Base-by-base conservation (phyloP, 2,888 invertebrate species). In the Troides helena region DNA sequence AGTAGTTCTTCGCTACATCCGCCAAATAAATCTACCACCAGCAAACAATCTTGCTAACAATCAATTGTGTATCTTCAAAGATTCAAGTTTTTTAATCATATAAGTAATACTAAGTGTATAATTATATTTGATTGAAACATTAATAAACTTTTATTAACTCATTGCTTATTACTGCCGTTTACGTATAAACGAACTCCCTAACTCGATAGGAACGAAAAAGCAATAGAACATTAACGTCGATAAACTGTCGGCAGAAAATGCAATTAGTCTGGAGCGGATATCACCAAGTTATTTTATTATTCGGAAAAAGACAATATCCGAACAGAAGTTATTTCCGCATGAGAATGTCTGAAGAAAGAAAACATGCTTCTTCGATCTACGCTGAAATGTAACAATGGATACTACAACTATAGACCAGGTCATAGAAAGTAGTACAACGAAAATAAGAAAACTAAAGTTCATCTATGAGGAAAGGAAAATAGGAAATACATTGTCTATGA, bases 191-290 rank as follows among this genome's bases (percentile, higher is more conserved):
- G 60, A 66, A 66, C 58, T 66, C 60, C 60, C 60, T 60, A 62
- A 68, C 59, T 64, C 58, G 50, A 63, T 36, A 23, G 39, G 18
- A 68, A 60, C 59, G 30, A 46, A 59, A 68, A 63, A 64, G 46
- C 63, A 59, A 59, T 68, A 68, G 64, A 30, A 36, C 59, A 63
- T 68, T 68, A 64, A 68, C 30, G 58, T 59, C 63, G 62, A 68
- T 68, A 68, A 62, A 62, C 43, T 46, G 57, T 50, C 64, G 63
- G 23, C 59, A 46, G 59, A 59, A 58, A 68, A 68, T 50, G 59
- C 59, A 68, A 68, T 67, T 67, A 62, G 39, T 56, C 56, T 56
- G 23, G 25, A 61, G 3, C 67, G 62, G 62, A 56, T 62, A 67
- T 56, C 67, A 39, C 5, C 36, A 53, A 62, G 67, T 56, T 66